Evolutionary conservation across 2,888 invertebrate species (phyloP).

Genomic region (Thyatira batis): DNA sequence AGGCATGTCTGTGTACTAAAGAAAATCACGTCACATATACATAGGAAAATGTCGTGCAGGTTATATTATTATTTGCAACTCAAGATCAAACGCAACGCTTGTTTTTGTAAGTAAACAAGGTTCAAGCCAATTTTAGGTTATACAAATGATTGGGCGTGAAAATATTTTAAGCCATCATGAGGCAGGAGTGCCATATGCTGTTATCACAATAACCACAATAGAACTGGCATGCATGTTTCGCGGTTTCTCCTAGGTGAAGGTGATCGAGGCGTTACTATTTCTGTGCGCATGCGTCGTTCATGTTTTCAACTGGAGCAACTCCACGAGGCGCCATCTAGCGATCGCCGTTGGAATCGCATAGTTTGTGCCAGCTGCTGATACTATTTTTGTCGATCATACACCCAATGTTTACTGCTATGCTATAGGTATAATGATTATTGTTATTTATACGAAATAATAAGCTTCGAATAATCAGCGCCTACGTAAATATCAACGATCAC

Average conservation of each 20-base stretch:
- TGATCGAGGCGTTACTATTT: conserved; percentile 74
- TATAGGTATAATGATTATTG: conserved; percentile 26
- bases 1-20: too few relatives aligned
- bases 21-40: too few relatives aligned
- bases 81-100: too few relatives aligned
- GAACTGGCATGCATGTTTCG: conserved; percentile 32
- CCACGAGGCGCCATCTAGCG: conserved; percentile 73
- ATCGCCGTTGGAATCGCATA: conserved; percentile 49
- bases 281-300: conserved; percentile 67
- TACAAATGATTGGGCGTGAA: too few relatives aligned
- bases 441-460: conserved; percentile 16
- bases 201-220: conserved; percentile 45
- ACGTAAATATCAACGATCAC: neutral
- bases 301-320: conserved; percentile 43
- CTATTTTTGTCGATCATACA: conserved; percentile 66
- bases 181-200: conserved; percentile 29
- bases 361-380: conserved; percentile 64
- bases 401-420: conserved; percentile 44
- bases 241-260: conserved; percentile 77
- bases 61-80: too few relatives aligned
- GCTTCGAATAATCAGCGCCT: neutral
- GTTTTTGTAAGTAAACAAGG: too few relatives aligned
- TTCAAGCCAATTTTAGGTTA: neutral
- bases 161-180: conserved; percentile 25
- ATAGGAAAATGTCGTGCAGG: too few relatives aligned